A percentile compares a stretch with the other conserved stretches of the same genome.
phyloP scores from a whole-genome alignment of 2,113 vertebrate species.

The Acanthochromis polyacanthus region DNA sequence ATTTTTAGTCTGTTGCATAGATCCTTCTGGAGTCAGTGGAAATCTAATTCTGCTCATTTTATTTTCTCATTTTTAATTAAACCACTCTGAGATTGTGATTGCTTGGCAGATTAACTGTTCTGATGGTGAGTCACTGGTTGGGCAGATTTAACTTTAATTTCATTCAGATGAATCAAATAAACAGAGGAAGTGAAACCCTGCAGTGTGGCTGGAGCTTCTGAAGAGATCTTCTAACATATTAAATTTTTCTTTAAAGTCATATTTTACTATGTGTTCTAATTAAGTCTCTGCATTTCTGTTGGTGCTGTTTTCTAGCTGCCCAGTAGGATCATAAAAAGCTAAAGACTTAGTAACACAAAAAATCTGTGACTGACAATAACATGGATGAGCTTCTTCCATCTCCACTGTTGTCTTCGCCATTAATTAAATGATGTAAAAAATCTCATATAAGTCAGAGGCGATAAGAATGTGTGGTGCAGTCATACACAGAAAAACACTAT shows the following conservation, averaged over 20 bases:
- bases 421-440: neutral
- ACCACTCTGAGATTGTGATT: constrained; percentile 21
- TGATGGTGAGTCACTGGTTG: neutral
- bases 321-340: neutral
- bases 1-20: constrained; percentile 43
- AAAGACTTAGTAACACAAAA: neutral
- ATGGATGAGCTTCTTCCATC: neutral
- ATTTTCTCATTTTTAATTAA: constrained; percentile 41
- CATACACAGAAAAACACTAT: neutral
- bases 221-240: neutral
- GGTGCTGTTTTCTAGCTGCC: neutral
- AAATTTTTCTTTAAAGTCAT: neutral
- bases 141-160: neutral
- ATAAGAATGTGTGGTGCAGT: constrained; percentile 10
- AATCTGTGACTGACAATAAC: neutral
- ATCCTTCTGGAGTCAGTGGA: constrained; percentile 24
- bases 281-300: neutral
- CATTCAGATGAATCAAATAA: constrained; percentile 8
- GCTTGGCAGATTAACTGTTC: constrained; percentile 1
- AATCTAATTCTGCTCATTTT: constrained; percentile 22
- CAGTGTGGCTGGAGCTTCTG: neutral
- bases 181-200: neutral
- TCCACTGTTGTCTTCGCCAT: neutral
- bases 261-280: neutral
- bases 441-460: neutral